phyloP scores from a whole-genome alignment of 1,140 invertebrate species.

The Choristoneura fumiferana region DNA sequence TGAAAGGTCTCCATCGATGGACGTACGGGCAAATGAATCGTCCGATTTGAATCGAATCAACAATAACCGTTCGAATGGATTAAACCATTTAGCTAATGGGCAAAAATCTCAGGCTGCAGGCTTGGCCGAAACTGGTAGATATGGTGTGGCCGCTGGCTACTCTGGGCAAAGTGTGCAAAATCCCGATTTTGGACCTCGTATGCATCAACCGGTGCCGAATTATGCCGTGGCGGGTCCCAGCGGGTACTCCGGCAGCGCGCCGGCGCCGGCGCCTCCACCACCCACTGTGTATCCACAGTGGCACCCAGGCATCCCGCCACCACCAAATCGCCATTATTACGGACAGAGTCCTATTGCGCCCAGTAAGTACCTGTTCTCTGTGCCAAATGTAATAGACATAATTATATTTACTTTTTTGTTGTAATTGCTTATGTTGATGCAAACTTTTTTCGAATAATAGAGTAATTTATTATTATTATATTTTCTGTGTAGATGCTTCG shows the following conservation, averaged over 20 bases:
- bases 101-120: not conserved
- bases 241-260: not conserved
- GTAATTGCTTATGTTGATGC: too few species aligned
- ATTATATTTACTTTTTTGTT: too few species aligned
- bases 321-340: conserved; percentile 2
- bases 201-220: not conserved
- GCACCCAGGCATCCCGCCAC: conserved; percentile 10
- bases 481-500: not conserved
- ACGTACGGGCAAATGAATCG: not conserved
- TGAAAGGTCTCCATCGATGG: not conserved
- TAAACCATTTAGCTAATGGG: not conserved
- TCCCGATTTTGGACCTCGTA: not conserved
- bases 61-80: not conserved
- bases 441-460: too few species aligned
- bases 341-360: not conserved
- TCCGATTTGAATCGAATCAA: not conserved
- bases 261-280: conserved; percentile 12
- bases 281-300: not conserved
- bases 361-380: not conserved
- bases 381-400: too few species aligned
- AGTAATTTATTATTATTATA: too few species aligned
- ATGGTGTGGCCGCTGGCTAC: not conserved
- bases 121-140: not conserved
- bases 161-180: not conserved
- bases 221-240: not conserved